Percentiles rank a stretch among this genome's conserved stretches.
Evolutionary conservation across 2,797 vertebrate species (phyloP).

Genomic region (Pachyuromys duprasi): DNA sequence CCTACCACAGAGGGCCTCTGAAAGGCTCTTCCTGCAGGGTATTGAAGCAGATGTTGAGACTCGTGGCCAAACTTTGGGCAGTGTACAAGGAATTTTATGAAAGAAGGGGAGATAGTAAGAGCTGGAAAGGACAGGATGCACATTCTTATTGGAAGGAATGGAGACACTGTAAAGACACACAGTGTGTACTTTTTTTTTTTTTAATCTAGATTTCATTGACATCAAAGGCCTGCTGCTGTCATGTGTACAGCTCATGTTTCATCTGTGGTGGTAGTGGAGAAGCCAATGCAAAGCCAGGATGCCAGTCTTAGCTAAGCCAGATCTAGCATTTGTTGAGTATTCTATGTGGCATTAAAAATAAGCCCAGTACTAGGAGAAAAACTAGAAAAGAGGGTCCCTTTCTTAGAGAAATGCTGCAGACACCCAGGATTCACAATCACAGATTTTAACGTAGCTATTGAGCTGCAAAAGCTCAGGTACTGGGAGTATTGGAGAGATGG

Average conservation of each 20-base stretch:
- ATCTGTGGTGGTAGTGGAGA: neutral
- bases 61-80: no score
- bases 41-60: no score
- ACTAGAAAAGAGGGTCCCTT: constrained; percentile 34
- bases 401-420: neutral
- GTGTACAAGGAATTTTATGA: no score
- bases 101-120: neutral
- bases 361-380: neutral
- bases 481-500: neutral
- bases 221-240: constrained; percentile 23
- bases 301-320: neutral
- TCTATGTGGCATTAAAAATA: neutral
- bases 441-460: neutral
- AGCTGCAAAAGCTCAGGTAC: neutral
- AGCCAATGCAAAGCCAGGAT: neutral
- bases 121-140: neutral
- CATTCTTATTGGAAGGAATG: constrained; percentile 1
- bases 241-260: neutral
- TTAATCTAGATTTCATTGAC: constrained; percentile 8
- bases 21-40: no score
- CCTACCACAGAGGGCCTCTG: no score
- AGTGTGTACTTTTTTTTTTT: neutral
- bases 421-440: neutral
- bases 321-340: neutral
- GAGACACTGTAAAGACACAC: neutral